Percentiles rank a stretch among this genome's conserved stretches.
phyloP scores from a whole-genome alignment of 1,140 invertebrate genomes.

The Drosophila funebris region DNA sequence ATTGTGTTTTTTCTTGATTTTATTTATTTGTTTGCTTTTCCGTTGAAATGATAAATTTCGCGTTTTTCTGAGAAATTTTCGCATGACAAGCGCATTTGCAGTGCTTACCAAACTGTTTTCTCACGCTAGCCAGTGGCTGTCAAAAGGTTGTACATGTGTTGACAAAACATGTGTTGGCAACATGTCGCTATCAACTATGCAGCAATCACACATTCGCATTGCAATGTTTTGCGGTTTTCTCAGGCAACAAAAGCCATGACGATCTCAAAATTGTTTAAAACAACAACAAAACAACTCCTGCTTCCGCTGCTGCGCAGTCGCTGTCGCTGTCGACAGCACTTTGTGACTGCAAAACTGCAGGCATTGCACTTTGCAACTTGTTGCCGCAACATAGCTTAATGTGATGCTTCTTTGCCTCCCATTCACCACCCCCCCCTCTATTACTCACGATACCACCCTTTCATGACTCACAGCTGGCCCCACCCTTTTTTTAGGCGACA shows the following conservation, averaged over 20 bases:
- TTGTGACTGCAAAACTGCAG: not conserved
- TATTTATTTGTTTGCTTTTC: not conserved
- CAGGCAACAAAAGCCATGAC: slow-evolving; percentile 11
- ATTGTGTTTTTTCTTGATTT: not conserved
- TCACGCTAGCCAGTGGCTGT: slow-evolving; percentile 29
- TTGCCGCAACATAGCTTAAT: slow-evolving; percentile 18
- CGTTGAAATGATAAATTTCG: slow-evolving; percentile 1
- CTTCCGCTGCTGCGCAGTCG: slow-evolving; percentile 24
- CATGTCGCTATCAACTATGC: slow-evolving; percentile 48
- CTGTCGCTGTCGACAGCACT: not conserved
- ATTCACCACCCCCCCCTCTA: not conserved
- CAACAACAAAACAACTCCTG: not conserved
- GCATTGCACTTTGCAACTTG: slow-evolving; percentile 1
- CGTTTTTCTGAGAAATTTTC: slow-evolving; percentile 15
- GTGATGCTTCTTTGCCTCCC: not conserved
- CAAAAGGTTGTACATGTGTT: slow-evolving; percentile 27
- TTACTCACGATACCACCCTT: not conserved
- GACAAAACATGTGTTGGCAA: slow-evolving; percentile 58
- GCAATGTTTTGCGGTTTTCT: slow-evolving; percentile 20
- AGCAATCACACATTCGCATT: not conserved
- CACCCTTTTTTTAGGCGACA: slow-evolving; percentile 14
- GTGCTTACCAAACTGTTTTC: slow-evolving; percentile 19
- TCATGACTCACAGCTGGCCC: slow-evolving; percentile 26
- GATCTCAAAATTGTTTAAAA: slow-evolving; percentile 9
- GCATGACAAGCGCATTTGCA: not conserved